Conservation (phyloP, 2,797 vertebrate species). For the Microctenopoma steveboyesi region DNA sequence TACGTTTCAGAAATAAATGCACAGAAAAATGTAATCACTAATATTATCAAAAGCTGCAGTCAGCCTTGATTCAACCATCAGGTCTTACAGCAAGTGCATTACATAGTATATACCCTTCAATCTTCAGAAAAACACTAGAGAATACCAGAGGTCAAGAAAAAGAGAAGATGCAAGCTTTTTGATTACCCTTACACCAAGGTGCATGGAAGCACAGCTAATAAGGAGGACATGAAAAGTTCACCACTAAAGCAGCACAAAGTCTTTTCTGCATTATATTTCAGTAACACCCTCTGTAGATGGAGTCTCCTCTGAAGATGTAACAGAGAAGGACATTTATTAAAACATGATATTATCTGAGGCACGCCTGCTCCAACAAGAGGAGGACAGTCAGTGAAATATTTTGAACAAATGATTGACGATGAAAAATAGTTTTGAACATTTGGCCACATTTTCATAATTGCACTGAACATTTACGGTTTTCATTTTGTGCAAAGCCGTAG, state of each 20-base stretch:
- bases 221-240: conserved; percentile 33
- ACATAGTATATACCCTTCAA: neutral
- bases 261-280: conserved; percentile 8
- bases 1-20: conserved; percentile 47
- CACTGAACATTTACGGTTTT: neutral
- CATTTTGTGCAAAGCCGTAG: neutral
- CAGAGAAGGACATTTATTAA: neutral
- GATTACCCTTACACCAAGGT: conserved; percentile 24
- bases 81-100: conserved; percentile 4
- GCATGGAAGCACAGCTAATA: conserved; percentile 31
- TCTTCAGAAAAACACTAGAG: neutral
- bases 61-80: conserved; percentile 14
- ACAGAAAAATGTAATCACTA: conserved; percentile 13
- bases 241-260: conserved; percentile 7
- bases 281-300: neutral
- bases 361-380: too few species aligned
- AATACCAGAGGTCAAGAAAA: conserved; percentile 27
- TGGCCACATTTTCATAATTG: neutral
- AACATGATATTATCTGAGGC: neutral
- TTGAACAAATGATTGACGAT: neutral
- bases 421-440: neutral
- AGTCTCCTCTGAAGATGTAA: neutral
- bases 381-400: neutral
- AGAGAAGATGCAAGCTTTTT: conserved; percentile 7
- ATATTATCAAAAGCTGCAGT: conserved; percentile 23